Conservation (phyloP, 1,140 invertebrate genomes). For the Pantala flavescens region DNA sequence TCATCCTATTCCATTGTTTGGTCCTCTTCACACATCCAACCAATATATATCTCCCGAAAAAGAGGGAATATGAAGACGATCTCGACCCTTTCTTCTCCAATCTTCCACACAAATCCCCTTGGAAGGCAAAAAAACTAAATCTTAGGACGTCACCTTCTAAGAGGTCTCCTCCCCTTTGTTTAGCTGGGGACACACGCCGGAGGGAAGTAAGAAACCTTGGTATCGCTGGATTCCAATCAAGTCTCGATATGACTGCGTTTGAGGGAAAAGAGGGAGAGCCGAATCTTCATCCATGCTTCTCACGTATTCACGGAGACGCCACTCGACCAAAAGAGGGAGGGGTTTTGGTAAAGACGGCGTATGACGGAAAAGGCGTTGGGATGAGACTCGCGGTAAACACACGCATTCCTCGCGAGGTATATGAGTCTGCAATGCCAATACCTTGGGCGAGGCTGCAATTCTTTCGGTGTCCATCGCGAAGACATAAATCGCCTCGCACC, state of each 20-base stretch:
- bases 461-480: background rate
- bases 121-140: background rate
- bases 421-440: background rate
- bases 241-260: background rate
- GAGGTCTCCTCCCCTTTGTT: background rate
- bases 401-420: background rate
- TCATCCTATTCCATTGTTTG: background rate
- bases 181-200: background rate
- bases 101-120: background rate
- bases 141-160: background rate
- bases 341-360: background rate
- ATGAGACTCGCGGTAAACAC: background rate
- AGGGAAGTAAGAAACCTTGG: background rate
- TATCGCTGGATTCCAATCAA: slow-evolving; percentile 6
- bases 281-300: background rate
- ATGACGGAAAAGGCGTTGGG: background rate
- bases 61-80: background rate
- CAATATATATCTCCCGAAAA: background rate
- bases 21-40: background rate
- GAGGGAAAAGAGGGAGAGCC: background rate
- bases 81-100: background rate
- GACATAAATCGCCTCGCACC: too few relatives aligned
- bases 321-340: background rate
- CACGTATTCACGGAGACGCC: background rate
- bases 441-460: background rate